Percentiles rank a stretch among this genome's conserved stretches.
phyloP scores from a whole-genome alignment of 2,113 vertebrate genomes.

The Lophochroa leadbeateri region DNA sequence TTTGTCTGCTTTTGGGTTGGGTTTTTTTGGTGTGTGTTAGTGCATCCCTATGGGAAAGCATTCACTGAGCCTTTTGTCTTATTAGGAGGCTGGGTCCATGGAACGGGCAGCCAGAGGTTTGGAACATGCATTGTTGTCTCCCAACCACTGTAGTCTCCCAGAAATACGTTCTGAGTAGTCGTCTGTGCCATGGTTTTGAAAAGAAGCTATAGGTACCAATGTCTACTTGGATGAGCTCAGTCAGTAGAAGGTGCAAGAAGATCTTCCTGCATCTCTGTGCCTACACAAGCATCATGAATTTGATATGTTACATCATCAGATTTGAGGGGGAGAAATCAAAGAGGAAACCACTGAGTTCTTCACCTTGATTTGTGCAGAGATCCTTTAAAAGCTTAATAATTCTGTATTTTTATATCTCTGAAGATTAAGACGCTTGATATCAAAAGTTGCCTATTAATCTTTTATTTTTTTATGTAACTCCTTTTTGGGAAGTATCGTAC shows the following conservation, averaged over 20 bases:
- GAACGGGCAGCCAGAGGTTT: neutral
- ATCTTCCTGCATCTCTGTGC: neutral
- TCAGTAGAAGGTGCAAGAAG: neutral
- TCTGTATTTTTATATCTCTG: neutral
- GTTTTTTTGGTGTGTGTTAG: neutral
- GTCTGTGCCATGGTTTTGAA: neutral
- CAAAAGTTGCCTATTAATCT: neutral
- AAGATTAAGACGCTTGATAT: neutral
- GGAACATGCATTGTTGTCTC: neutral
- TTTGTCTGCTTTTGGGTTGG: neutral
- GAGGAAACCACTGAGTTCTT: neutral
- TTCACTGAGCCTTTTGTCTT: neutral
- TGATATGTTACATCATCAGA: neutral
- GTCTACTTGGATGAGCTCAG: neutral
- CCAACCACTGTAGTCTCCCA: neutral
- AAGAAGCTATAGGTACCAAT: neutral
- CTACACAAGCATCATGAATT: neutral
- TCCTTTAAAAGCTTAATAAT: neutral
- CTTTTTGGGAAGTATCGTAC: neutral
- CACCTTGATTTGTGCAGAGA: neutral
- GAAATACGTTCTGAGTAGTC: neutral
- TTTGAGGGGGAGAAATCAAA: neutral
- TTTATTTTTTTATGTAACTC: neutral
- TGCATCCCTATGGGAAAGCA: neutral
- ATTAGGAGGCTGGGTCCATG: neutral